Evolutionary conservation across 2,888 invertebrate genomes (phyloP).

Genomic region (Taphrorychus bicolor): DNA sequence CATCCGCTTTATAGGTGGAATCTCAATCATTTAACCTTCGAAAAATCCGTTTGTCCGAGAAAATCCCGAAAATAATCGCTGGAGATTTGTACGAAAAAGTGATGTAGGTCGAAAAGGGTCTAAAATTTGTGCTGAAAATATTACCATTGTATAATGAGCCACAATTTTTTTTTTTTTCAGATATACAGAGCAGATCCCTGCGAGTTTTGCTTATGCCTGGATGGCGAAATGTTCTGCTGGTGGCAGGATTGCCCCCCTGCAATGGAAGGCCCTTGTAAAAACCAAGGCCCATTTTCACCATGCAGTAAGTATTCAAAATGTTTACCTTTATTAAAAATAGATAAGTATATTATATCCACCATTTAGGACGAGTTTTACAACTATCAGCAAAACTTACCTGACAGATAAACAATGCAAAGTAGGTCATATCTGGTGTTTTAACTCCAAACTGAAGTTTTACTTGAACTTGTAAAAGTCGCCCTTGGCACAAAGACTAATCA

Average conservation of each 20-base stretch:
- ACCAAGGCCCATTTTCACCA: constrained; percentile 58
- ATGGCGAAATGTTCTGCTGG: constrained; percentile 72
- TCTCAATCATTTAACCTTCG: not conserved
- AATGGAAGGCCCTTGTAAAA: constrained; percentile 58
- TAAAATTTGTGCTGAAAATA: no score
- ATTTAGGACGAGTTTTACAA: no score
- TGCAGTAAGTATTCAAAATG: constrained; percentile 54
- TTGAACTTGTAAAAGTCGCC: no score
- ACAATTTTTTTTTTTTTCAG: constrained; percentile 60
- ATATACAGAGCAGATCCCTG: constrained; percentile 67
- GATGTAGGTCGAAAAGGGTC: not conserved
- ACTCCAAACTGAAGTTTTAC: no score
- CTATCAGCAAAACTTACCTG: no score
- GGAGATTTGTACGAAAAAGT: not conserved
- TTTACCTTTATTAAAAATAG: not conserved
- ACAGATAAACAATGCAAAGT: no score
- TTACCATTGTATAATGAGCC: no score
- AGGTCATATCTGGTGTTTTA: no score
- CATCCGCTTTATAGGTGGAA: no score
- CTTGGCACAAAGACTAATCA: not conserved
- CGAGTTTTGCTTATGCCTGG: constrained; percentile 69
- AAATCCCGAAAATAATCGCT: not conserved
- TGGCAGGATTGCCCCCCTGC: constrained; percentile 68
- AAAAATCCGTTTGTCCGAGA: not conserved
- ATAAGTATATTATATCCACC: not conserved